Evolutionary conservation across 2,113 vertebrate genomes (phyloP).

Genomic region (Nothobranchius kuhntae): DNA sequence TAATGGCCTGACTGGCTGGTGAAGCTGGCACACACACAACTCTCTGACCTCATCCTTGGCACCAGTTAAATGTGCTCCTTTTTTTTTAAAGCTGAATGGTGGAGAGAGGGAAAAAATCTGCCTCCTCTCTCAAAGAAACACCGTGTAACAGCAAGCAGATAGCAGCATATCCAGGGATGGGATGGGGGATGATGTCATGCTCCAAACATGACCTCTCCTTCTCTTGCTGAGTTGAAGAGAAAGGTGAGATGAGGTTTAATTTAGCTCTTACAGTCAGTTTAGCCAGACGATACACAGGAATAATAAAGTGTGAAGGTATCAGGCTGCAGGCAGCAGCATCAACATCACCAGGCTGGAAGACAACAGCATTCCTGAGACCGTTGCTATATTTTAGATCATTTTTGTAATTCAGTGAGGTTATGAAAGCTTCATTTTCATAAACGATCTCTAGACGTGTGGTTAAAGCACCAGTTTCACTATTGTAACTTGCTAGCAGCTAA

Average conservation of each 20-base stretch:
- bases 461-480: too few relatives aligned
- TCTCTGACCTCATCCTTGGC: constrained; percentile 91
- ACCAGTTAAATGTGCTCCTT: constrained; percentile 74
- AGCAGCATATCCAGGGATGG: constrained; percentile 49
- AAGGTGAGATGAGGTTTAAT: constrained; percentile 73
- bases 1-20: constrained; percentile 70
- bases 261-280: constrained; percentile 65
- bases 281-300: constrained; percentile 63
- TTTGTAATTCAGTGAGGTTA: too few relatives aligned
- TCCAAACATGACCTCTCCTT: constrained; percentile 71
- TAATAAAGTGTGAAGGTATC: constrained; percentile 69
- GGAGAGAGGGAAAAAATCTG: constrained; percentile 36
- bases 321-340: constrained; percentile 47
- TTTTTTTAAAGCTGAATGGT: constrained; percentile 55
- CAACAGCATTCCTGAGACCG: too few relatives aligned
- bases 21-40: constrained; percentile 80
- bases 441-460: too few relatives aligned
- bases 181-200: constrained; percentile 70
- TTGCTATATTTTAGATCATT: too few relatives aligned
- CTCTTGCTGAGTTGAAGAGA: constrained; percentile 57
- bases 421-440: too few relatives aligned
- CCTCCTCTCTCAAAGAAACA: constrained; percentile 74
- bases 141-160: constrained; percentile 72
- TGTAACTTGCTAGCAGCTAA: too few relatives aligned
- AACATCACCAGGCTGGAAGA: constrained; percentile 19